Evolutionary conservation across 2,797 vertebrate species (phyloP).

Genomic region (Cynopterus sphinx): DNA sequence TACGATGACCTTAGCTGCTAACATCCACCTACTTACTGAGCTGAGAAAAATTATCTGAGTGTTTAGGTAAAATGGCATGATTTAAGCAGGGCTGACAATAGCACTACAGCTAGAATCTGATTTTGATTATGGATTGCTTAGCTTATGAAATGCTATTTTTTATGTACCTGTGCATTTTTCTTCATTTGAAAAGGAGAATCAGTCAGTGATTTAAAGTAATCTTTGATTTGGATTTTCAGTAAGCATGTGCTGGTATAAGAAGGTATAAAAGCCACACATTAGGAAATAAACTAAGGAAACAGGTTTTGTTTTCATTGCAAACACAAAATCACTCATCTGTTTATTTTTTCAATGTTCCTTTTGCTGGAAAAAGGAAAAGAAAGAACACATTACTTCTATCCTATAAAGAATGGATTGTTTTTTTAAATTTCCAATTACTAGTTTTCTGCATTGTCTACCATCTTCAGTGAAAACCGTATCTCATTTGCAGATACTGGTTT

Average conservation of each 20-base stretch:
- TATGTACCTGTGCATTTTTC: slow-evolving; percentile 61
- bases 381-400: neutral
- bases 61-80: slow-evolving; percentile 47
- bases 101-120: slow-evolving; percentile 51
- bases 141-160: slow-evolving; percentile 64
- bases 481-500: slow-evolving; percentile 6
- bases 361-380: neutral
- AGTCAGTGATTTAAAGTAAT: slow-evolving; percentile 70
- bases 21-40: slow-evolving; percentile 63
- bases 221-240: slow-evolving; percentile 71
- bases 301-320: slow-evolving; percentile 56
- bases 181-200: slow-evolving; percentile 69
- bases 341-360: slow-evolving; percentile 49
- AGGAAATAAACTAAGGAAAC: slow-evolving; percentile 74
- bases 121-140: slow-evolving; percentile 70
- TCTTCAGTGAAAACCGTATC: neutral
- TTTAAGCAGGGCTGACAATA: slow-evolving; percentile 68
- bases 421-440: slow-evolving; percentile 50
- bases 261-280: slow-evolving; percentile 49
- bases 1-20: slow-evolving; percentile 67
- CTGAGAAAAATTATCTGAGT: slow-evolving; percentile 57
- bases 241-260: slow-evolving; percentile 63
- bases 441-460: neutral
- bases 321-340: slow-evolving; percentile 76
- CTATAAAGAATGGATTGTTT: slow-evolving; percentile 26